Percentiles rank a stretch among this genome's conserved stretches.
phyloP scores from a whole-genome alignment of 2,113 vertebrate genomes.

The Chinchilla lanigera region DNA sequence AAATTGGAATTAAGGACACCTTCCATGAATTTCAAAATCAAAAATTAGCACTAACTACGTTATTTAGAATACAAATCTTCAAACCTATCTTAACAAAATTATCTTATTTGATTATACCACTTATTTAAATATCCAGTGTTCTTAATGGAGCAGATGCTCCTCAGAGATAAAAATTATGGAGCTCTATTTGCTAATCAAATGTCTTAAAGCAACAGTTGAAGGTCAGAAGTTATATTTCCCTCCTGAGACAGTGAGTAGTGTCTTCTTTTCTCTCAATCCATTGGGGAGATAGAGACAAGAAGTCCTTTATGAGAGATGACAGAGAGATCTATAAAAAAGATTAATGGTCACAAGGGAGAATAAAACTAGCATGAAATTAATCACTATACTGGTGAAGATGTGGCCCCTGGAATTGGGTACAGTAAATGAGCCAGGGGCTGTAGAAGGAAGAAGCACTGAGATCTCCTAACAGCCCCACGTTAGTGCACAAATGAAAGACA shows the following conservation, averaged over 20 bases:
- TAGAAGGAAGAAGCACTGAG: background rate
- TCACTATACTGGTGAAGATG: background rate
- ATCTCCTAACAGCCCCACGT: too few species aligned
- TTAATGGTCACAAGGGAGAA: background rate
- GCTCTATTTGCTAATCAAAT: constrained; percentile 37
- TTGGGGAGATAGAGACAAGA: background rate
- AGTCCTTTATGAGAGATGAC: background rate
- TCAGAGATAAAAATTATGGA: background rate
- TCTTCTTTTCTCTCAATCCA: background rate
- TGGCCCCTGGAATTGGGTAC: background rate
- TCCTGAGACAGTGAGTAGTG: background rate
- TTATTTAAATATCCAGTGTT: background rate
- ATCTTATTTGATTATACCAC: background rate
- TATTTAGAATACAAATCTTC: constrained; percentile 3
- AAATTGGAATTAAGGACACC: constrained; percentile 47
- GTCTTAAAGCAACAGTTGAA: background rate
- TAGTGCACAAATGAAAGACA: background rate
- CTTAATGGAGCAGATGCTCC: background rate
- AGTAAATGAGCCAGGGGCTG: background rate
- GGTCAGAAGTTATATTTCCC: background rate
- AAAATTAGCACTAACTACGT: constrained; percentile 29
- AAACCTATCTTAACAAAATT: constrained; percentile 50
- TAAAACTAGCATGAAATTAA: background rate
- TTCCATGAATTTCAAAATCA: constrained; percentile 52
- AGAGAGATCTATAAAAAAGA: background rate